Percentiles rank a stretch among this genome's conserved stretches.
Evolutionary conservation across 2,113 vertebrate species (phyloP).

Genomic region (Cheirogaleus medius): DNA sequence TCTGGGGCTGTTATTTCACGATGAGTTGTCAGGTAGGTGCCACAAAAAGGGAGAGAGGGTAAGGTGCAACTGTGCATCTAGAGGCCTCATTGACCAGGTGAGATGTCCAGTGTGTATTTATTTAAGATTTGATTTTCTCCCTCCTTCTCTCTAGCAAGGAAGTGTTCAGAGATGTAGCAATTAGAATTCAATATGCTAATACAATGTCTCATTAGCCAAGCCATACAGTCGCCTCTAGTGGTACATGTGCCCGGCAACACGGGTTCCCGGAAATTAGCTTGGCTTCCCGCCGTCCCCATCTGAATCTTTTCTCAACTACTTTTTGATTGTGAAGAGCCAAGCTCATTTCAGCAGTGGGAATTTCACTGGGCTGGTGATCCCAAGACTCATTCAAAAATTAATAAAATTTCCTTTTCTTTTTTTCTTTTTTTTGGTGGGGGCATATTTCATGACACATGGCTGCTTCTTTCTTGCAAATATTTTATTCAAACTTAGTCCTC

Average conservation of each 20-base stretch:
- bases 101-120: background rate
- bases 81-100: background rate
- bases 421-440: background rate
- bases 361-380: conserved; percentile 42
- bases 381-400: conserved; percentile 44
- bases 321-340: conserved; percentile 34
- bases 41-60: background rate
- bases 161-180: conserved; percentile 3
- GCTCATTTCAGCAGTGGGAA: background rate
- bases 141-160: background rate
- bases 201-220: conserved; percentile 60
- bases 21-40: background rate
- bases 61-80: background rate
- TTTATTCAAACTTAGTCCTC: conserved; percentile 6
- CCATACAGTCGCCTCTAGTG: background rate
- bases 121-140: background rate
- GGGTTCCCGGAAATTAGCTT: conserved; percentile 51
- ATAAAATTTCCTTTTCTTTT: conserved; percentile 16
- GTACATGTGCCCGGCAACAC: background rate
- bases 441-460: background rate
- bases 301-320: conserved; percentile 43
- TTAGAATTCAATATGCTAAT: conserved; percentile 60
- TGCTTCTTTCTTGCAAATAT: conserved; percentile 4
- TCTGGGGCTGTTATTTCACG: background rate
- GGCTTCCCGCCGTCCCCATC: background rate